Conservation (phyloP, 2,113 vertebrate species). For the Arizona elegans region DNA sequence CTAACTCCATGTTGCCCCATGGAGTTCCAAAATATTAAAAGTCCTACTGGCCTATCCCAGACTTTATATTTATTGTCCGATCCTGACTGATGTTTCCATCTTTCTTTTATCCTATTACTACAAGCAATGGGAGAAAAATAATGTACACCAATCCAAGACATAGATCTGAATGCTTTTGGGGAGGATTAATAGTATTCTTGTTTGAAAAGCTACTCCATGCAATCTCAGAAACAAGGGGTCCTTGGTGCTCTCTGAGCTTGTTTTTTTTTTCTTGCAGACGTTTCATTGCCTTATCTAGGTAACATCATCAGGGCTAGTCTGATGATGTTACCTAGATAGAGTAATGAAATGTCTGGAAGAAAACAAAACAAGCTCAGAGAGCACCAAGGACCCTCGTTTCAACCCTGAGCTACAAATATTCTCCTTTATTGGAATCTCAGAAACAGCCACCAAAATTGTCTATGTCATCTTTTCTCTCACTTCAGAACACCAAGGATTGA, state of each 20-base stretch:
- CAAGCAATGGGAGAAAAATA: neutral
- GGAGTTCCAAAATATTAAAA: neutral
- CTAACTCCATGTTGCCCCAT: neutral
- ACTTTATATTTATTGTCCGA: neutral
- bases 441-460: neutral
- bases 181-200: neutral
- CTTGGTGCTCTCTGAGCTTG: no score
- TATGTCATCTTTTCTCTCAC: neutral
- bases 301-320: no score
- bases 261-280: no score
- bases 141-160: neutral
- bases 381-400: no score
- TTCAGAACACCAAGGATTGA: neutral
- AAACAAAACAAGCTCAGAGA: no score
- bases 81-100: neutral
- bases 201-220: neutral
- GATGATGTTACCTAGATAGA: no score
- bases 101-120: neutral
- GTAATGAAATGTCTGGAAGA: no score
- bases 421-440: no score
- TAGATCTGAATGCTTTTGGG: neutral
- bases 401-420: no score
- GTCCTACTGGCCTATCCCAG: neutral
- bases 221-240: neutral
- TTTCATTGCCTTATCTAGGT: no score